Conservation (phyloP, 2,888 invertebrate genomes). For the Onchidella celtica region DNA sequence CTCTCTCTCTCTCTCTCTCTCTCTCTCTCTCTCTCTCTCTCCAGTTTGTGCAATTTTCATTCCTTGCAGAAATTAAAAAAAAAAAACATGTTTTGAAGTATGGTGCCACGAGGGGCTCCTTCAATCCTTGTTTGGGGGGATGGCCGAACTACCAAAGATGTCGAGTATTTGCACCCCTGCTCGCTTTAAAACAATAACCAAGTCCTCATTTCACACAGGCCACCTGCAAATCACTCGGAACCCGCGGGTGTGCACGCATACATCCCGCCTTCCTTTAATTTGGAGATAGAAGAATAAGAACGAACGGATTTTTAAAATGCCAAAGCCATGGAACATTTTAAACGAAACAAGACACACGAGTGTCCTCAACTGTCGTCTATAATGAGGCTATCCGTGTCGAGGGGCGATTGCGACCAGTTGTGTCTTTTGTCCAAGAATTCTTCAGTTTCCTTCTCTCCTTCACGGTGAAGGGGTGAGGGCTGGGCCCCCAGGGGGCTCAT, state of each 20-base stretch:
- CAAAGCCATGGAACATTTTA: slow-evolving; percentile 23
- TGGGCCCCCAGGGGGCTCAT: slow-evolving; percentile 18
- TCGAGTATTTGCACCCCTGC: slow-evolving; percentile 38
- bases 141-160: slow-evolving; percentile 1
- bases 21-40: too few relatives aligned
- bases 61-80: too few relatives aligned
- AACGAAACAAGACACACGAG: slow-evolving; percentile 45
- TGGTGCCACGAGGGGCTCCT: too few relatives aligned
- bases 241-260: slow-evolving; percentile 32
- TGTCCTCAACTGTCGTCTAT: slow-evolving; percentile 32
- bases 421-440: slow-evolving; percentile 29
- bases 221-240: slow-evolving; percentile 39
- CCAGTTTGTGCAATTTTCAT: too few relatives aligned
- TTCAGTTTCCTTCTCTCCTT: slow-evolving; percentile 22
- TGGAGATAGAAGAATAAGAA: slow-evolving; percentile 23
- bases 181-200: slow-evolving; percentile 34
- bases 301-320: not conserved
- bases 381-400: slow-evolving; percentile 47
- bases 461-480: slow-evolving; percentile 4
- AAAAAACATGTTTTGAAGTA: too few relatives aligned
- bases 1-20: too few relatives aligned
- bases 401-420: slow-evolving; percentile 37
- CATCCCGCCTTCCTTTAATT: slow-evolving; percentile 35
- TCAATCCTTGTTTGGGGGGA: not conserved
- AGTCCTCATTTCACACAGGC: slow-evolving; percentile 8